A percentile compares a stretch with the other conserved stretches of the same genome.
These are phyloP conservation scores for Laodelphax striatellus DNA, from an alignment of 1,140 invertebrate genomes.

Conservation along the genomic window DNA sequence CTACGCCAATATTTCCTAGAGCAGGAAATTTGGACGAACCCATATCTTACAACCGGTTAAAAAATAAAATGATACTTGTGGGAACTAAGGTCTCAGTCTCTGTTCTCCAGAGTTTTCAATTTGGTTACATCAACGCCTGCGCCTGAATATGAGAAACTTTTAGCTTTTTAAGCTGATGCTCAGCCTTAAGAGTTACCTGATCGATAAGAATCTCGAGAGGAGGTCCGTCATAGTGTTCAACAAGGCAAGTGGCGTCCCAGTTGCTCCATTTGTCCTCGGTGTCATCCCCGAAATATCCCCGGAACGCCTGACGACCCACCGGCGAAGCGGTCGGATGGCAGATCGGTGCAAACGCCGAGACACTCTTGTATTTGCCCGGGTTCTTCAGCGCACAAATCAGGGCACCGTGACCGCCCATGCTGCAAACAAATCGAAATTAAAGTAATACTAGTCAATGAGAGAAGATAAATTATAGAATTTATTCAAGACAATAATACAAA, in stretches of 20 bases:
- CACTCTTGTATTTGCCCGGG: slow-evolving; percentile 77
- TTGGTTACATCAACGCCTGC: neutral
- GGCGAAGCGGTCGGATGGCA: slow-evolving; percentile 72
- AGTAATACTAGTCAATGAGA: too few species aligned
- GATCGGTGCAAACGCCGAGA: slow-evolving; percentile 96
- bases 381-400: slow-evolving; percentile 85
- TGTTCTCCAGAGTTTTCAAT: too few species aligned
- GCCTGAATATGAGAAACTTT: neutral
- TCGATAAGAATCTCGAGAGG: slow-evolving; percentile 77
- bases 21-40: too few species aligned
- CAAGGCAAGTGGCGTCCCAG: slow-evolving; percentile 84
- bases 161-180: neutral
- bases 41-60: too few species aligned
- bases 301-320: slow-evolving; percentile 85
- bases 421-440: slow-evolving; percentile 37
- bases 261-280: slow-evolving; percentile 54
- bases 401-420: slow-evolving; percentile 97
- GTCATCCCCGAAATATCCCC: slow-evolving; percentile 70
- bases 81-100: too few species aligned
- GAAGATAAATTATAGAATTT: too few species aligned
- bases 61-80: too few species aligned
- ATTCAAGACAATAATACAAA: too few species aligned
- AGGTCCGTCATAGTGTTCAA: slow-evolving; percentile 75
- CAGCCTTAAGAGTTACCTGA: slow-evolving; percentile 64
- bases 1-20: too few species aligned